Evolutionary conservation across 2,888 invertebrate species (phyloP).

Genomic region (Xanthostigma xanthostigma): DNA sequence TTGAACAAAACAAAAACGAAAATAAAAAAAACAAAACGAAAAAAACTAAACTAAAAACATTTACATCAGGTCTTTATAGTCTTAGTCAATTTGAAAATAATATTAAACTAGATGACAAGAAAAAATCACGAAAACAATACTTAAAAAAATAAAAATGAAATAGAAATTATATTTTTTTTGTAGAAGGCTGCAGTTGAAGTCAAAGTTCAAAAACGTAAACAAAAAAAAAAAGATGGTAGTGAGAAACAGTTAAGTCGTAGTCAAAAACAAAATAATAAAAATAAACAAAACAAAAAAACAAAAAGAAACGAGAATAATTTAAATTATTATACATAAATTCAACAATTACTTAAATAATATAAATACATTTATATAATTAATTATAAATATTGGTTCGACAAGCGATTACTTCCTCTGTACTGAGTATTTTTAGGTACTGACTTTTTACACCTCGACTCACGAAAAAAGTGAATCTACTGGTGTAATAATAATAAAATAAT

Average conservation of each 20-base stretch:
- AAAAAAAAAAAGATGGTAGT: too few relatives aligned
- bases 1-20: background rate
- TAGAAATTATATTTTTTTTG: too few relatives aligned
- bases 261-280: slow-evolving; percentile 8
- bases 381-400: background rate
- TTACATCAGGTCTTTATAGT: slow-evolving; percentile 1
- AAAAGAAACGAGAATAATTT: slow-evolving; percentile 11
- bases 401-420: background rate
- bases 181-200: too few relatives aligned
- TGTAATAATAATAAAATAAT: background rate
- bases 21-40: slow-evolving; percentile 1
- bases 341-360: background rate
- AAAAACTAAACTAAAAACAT: background rate
- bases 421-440: slow-evolving; percentile 4
- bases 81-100: too few relatives aligned
- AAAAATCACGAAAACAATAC: too few relatives aligned
- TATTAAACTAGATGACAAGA: too few relatives aligned
- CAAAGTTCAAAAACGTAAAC: too few relatives aligned
- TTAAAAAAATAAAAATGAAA: too few relatives aligned
- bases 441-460: background rate
- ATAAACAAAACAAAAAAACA: slow-evolving; percentile 9
- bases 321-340: background rate
- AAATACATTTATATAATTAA: background rate
- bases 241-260: background rate
- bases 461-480: background rate